A percentile compares a stretch with the other conserved stretches of the same genome.
Conservation (phyloP, 92 coral and sea anemone genomes). For the Plumapathes pennacea region DNA sequence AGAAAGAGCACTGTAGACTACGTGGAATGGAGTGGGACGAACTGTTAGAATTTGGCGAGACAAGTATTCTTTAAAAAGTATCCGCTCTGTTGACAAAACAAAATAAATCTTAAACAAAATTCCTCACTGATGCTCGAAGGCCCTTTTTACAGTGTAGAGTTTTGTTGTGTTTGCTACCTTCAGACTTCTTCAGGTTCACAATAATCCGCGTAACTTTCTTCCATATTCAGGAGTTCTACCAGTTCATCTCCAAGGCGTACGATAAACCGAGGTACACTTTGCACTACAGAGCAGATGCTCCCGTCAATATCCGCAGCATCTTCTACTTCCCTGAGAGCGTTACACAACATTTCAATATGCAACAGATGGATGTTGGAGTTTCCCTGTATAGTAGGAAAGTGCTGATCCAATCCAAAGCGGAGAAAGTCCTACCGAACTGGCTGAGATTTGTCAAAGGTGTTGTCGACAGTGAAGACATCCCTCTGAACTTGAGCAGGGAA, state of each 20-base stretch:
- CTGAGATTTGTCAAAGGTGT: constrained; percentile 92
- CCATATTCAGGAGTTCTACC: constrained; percentile 97
- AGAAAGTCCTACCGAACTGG: constrained; percentile 87
- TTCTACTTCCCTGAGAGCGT: constrained; percentile 94
- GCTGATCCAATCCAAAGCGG: constrained; percentile 84
- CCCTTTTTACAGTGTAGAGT: too few species aligned
- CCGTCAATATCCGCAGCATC: constrained; percentile 89
- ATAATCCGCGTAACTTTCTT: background rate
- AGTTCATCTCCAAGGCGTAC: constrained; percentile 80
- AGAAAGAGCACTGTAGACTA: too few species aligned
- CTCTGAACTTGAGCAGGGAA: constrained; percentile 91
- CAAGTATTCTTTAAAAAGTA: too few species aligned
- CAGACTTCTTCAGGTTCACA: background rate
- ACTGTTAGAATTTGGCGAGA: too few species aligned
- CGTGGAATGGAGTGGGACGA: too few species aligned
- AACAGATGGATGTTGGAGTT: constrained; percentile 78
- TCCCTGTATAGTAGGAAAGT: constrained; percentile 90
- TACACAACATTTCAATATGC: constrained; percentile 76
- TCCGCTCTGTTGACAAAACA: too few species aligned
- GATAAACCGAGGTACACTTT: constrained; percentile 93
- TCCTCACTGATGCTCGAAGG: too few species aligned
- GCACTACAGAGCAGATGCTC: constrained; percentile 97
- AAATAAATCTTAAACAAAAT: too few species aligned
- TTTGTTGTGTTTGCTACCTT: background rate
- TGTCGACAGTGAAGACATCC: constrained; percentile 98